Evolutionary conservation across 1,140 invertebrate species (phyloP), one percentile per base, ranked within the genome.

Genomic region (Drosophila varians): DNA sequence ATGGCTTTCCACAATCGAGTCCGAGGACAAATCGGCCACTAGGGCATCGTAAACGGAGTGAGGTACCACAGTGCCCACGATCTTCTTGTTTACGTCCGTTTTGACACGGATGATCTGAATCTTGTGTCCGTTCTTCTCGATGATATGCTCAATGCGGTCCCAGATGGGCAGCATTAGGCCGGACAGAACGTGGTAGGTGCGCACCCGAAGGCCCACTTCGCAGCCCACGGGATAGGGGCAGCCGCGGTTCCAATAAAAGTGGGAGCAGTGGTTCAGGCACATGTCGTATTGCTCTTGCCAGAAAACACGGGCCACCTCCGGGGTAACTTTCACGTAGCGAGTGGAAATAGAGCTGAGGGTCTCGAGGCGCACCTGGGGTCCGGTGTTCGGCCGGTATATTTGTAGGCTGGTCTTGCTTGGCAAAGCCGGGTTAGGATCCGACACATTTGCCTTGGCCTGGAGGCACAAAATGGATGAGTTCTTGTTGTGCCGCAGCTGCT

Each of bases 71-170:
- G 74, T 87, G n/a, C 82, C 82, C 0, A 87, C 82, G 34, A 87
- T 87, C 38, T 74, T 82, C 16, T 57, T 73, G 18, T 82, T 74
- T 6, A 36, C 49, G 23, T 62, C 56, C 0, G 74, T 82, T 47
- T 87, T 82, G 3, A 77, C 69, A n/a, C 82, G 70, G 18, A 88
- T 58, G 40, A 87, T 80, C 61, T 87, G 82, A 2, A 87, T 87
- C 47, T 87, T 82, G 3, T 58, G 64, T 1, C 49, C 57, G 16
- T 40, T 53, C 25, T 52, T 66, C 11, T 56, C 74, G 3, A 88
- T 68, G 6, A 87, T 57, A 11, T 38, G 11, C 9, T 86, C 82
- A 38, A 88, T 74, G 5, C 82, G 70, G 31, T 77, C 74, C 82
- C 82, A 87, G 6, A 87, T 82, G 26, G 82, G 77, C 16, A 87